Conservation (phyloP, 2,113 vertebrate genomes). For the Oryzias curvinotus region DNA sequence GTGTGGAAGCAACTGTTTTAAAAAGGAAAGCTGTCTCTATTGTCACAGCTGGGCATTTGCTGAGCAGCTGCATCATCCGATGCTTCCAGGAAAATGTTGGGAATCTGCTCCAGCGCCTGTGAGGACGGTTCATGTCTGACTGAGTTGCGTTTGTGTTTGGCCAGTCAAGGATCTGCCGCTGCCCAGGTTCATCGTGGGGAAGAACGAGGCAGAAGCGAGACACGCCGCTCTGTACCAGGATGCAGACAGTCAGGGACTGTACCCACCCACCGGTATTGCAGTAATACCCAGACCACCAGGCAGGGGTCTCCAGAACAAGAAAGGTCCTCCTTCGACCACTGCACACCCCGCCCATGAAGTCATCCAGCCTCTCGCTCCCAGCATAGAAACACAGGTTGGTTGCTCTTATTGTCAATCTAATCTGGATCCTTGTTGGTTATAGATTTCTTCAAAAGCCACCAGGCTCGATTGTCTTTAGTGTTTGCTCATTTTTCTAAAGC, state of each 20-base stretch:
- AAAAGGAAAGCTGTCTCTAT: conserved; percentile 7
- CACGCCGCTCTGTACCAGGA: conserved; percentile 87
- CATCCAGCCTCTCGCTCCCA: conserved; percentile 82
- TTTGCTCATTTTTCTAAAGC: too few relatives aligned
- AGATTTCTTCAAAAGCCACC: too few relatives aligned
- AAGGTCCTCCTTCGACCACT: conserved; percentile 66
- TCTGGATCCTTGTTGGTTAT: too few relatives aligned
- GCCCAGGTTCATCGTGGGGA: conserved; percentile 90
- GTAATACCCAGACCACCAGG: conserved; percentile 94
- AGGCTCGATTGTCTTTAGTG: too few relatives aligned
- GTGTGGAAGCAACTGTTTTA: conserved; percentile 15
- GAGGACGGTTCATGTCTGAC: neutral
- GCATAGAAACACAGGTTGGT: conserved; percentile 86
- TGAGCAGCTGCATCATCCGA: neutral
- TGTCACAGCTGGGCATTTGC: conserved; percentile 7
- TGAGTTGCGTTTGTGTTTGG: conserved; percentile 15
- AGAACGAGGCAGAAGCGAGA: conserved; percentile 91
- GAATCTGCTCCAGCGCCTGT: too few relatives aligned
- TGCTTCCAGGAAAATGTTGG: neutral
- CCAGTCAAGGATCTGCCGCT: conserved; percentile 95
- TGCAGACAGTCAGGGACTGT: conserved; percentile 88
- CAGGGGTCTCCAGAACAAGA: conserved; percentile 88
- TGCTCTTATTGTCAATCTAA: neutral
- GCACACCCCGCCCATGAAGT: conserved; percentile 87
- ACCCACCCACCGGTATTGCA: conserved; percentile 84